Conservation (phyloP, 2,113 vertebrate genomes). For the Paramisgurnus dabryanus region DNA sequence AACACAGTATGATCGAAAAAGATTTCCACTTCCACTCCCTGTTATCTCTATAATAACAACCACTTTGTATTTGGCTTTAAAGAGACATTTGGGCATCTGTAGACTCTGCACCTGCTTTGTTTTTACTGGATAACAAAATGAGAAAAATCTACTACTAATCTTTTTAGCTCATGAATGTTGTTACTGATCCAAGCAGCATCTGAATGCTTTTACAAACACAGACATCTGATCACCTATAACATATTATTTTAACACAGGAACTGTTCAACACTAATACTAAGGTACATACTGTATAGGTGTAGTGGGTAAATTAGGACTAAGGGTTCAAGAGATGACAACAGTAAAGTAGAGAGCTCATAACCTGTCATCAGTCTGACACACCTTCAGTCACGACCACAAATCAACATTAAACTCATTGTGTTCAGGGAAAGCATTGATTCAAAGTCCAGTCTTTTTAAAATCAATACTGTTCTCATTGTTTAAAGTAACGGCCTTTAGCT, state of each 20-base stretch:
- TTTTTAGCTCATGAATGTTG: too few relatives aligned
- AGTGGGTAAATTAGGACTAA: too few relatives aligned
- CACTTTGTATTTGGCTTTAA: background rate
- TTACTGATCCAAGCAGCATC: too few relatives aligned
- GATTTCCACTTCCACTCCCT: background rate
- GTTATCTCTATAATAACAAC: background rate
- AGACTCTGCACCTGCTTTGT: slow-evolving; percentile 8
- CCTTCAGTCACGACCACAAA: slow-evolving; percentile 47
- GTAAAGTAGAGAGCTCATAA: background rate
- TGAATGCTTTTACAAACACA: too few relatives aligned
- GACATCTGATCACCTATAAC: too few relatives aligned
- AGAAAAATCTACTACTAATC: too few relatives aligned
- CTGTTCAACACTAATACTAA: too few relatives aligned
- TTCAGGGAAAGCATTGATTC: slow-evolving; percentile 63
- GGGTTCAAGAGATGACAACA: background rate
- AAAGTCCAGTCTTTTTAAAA: slow-evolving; percentile 45
- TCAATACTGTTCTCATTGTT: slow-evolving; percentile 57
- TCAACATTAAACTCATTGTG: slow-evolving; percentile 44
- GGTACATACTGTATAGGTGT: too few relatives aligned
- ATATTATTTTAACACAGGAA: too few relatives aligned
- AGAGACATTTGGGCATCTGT: slow-evolving; percentile 15
- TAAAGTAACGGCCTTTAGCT: slow-evolving; percentile 55
- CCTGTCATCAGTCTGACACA: slow-evolving; percentile 12
- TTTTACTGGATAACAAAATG: background rate
- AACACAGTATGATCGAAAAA: slow-evolving; percentile 2